phyloP scores from a whole-genome alignment of 2,797 vertebrate species.

The Sternotherus odoratus region DNA sequence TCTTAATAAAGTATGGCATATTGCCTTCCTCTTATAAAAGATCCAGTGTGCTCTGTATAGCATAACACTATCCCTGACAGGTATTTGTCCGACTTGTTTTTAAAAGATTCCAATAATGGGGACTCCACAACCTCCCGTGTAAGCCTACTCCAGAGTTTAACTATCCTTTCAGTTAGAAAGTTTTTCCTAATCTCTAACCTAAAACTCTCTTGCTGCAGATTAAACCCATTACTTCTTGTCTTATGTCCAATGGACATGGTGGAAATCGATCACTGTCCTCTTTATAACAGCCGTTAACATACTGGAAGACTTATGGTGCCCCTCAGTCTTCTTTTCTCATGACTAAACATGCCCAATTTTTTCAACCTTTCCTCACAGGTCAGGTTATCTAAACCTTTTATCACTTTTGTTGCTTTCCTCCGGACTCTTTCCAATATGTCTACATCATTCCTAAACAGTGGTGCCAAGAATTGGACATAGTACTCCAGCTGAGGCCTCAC shows the following conservation, averaged over 20 bases:
- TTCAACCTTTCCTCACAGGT: neutral
- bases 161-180: neutral
- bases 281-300: neutral
- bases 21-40: too few species aligned
- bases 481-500: too few species aligned
- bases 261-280: neutral
- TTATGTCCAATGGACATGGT: neutral
- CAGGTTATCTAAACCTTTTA: neutral
- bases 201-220: neutral
- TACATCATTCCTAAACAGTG: too few species aligned
- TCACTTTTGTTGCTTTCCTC: neutral
- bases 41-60: too few species aligned
- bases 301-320: neutral
- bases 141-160: neutral
- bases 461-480: too few species aligned
- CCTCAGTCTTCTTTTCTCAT: neutral
- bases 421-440: neutral
- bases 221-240: neutral
- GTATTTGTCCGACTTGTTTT: neutral
- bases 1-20: too few species aligned
- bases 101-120: neutral
- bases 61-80: neutral
- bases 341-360: neutral
- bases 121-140: neutral
- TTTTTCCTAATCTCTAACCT: neutral